phyloP scores from a whole-genome alignment of 1,140 invertebrate genomes.

The Heliconius hermathena region DNA sequence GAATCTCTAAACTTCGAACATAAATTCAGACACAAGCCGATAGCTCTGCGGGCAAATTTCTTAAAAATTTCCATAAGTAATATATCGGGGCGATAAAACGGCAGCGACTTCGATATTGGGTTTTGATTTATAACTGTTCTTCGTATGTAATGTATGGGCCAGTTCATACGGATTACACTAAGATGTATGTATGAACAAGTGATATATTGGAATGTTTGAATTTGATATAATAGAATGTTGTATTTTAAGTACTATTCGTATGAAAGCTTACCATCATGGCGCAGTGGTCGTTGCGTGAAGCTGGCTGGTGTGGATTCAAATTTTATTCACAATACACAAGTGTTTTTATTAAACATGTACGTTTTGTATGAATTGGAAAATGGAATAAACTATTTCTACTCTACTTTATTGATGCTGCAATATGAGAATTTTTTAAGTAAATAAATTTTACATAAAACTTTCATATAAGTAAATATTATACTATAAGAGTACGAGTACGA shows the following conservation, averaged over 20 bases:
- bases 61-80: constrained; percentile 49
- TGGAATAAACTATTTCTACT: too few species aligned
- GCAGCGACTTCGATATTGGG: constrained; percentile 46
- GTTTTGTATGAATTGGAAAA: too few species aligned
- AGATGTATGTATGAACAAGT: constrained; percentile 22
- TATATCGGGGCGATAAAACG: constrained; percentile 47
- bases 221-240: not conserved
- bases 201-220: not conserved
- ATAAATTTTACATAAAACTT: too few species aligned
- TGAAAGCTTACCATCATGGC: not conserved
- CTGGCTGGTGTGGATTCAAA: too few species aligned
- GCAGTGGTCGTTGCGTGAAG: too few species aligned
- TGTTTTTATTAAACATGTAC: too few species aligned
- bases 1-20: not conserved
- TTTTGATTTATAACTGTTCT: constrained; percentile 51
- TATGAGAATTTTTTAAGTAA: too few species aligned
- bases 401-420: too few species aligned
- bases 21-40: constrained; percentile 12
- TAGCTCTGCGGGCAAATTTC: constrained; percentile 19
- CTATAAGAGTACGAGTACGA: too few species aligned
- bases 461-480: too few species aligned
- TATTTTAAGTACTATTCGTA: not conserved
- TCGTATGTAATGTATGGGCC: constrained; percentile 31
- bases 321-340: too few species aligned
- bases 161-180: constrained; percentile 28